Evolutionary conservation across 1,140 invertebrate species (phyloP), one percentile per base, ranked within the genome.

Genomic region (Drosophila pachea): DNA sequence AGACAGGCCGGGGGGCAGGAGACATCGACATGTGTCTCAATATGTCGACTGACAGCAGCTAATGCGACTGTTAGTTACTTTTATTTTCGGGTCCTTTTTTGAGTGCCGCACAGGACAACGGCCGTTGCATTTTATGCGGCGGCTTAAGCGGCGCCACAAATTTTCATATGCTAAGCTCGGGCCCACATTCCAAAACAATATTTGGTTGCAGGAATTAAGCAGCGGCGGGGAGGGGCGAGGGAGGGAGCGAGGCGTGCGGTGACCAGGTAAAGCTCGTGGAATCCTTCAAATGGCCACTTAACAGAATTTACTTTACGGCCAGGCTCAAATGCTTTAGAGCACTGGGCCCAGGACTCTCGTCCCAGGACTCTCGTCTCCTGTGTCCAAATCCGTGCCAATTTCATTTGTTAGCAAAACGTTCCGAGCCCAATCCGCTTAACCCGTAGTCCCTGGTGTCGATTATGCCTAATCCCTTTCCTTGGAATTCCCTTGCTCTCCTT

Each of bases 1-100:
- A 55, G 14, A 14, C 8, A 38, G 35, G 4, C 8, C 45, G 16
- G 22, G 22, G 8, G 68, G 72, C 74, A 76, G 73, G 40, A 53
- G 73, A 82, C 70, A 66, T 73, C 65, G 79, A 84, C 81, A 84
- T 86, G 81, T 84, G 81, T 73, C 70, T 50, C 58, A 62, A 62
- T 68, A 29, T 72, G 50, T 76, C 64, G 78, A 66, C 50, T 84
- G 81, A 84, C 81, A 84, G 76, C 64, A 67, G 64, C 69, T 65
- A 48, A 68, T 64, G 69, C 40, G 50, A 62, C 49, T 68, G 59
- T 68, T 43, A 43, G 40, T 43, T 43, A 14, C 40, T 43, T 43
- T 45, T 38, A 36, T 55, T 59, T 35, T 32, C n/a, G 14, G 2
- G 35, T 33, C 38, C 7, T 12, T 0, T 22, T 14, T 12, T 7